Percentiles rank a stretch among this genome's conserved stretches.
Evolutionary conservation across 2,888 invertebrate genomes (phyloP).

Genomic region (Conus canariensis): DNA sequence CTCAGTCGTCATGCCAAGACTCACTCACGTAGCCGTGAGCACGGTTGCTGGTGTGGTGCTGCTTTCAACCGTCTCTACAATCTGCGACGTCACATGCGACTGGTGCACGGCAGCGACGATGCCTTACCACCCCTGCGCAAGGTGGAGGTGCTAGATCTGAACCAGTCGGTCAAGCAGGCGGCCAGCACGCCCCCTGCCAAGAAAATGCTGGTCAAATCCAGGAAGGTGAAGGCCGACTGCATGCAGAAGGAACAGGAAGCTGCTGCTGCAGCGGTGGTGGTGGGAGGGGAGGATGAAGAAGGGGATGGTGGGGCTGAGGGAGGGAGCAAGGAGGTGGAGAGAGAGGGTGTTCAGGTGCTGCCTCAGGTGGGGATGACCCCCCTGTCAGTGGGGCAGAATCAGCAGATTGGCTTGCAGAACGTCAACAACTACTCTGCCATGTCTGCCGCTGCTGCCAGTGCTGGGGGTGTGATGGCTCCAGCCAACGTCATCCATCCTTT

Average conservation of each 20-base stretch:
- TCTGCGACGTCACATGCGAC: slow-evolving; percentile 65
- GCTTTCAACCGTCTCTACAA: slow-evolving; percentile 67
- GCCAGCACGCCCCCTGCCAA: slow-evolving; percentile 45
- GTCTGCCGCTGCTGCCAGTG: slow-evolving; percentile 18
- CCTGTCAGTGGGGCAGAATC: slow-evolving; percentile 5
- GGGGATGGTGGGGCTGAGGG: slow-evolving; percentile 19
- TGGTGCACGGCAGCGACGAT: slow-evolving; percentile 64
- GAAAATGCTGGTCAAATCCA: slow-evolving; percentile 44
- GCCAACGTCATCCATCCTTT: slow-evolving; percentile 35
- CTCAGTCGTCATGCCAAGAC: slow-evolving; percentile 61
- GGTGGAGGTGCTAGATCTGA: slow-evolving; percentile 49
- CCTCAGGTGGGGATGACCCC: slow-evolving; percentile 29
- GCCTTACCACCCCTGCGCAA: slow-evolving; percentile 62
- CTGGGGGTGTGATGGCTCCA: slow-evolving; percentile 26
- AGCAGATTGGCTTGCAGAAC: not conserved
- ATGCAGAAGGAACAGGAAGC: slow-evolving; percentile 41
- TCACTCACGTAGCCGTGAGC: slow-evolving; percentile 58
- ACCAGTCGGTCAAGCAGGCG: slow-evolving; percentile 39
- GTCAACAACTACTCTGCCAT: slow-evolving; percentile 27
- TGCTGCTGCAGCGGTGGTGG: slow-evolving; percentile 36
- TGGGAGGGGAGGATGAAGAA: slow-evolving; percentile 17
- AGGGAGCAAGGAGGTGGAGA: not conserved
- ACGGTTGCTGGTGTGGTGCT: slow-evolving; percentile 65
- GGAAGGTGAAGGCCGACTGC: slow-evolving; percentile 40
- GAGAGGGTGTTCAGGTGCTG: not conserved